phyloP scores from a whole-genome alignment of 2,888 invertebrate genomes.

The Mactromeris polynyma region DNA sequence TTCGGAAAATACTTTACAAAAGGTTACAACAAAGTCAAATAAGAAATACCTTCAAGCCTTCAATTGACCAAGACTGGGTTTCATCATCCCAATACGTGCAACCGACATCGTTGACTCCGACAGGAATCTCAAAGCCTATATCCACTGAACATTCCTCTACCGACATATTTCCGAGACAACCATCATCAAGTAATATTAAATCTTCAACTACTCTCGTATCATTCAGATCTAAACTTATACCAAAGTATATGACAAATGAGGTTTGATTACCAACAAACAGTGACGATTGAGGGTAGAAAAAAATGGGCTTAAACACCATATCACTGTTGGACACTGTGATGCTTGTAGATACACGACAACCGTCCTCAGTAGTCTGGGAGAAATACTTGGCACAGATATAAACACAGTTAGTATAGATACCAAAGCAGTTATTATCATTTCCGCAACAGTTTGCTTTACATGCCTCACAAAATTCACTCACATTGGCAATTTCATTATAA shows the following conservation, averaged over 20 bases:
- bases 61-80: slow-evolving; percentile 13
- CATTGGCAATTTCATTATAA: neutral
- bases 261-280: neutral
- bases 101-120: neutral
- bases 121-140: slow-evolving; percentile 9
- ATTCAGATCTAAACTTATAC: slow-evolving; percentile 19
- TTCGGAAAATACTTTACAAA: too few species aligned
- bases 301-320: neutral
- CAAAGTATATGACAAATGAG: slow-evolving; percentile 8
- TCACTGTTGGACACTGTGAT: too few species aligned
- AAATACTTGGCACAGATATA: neutral
- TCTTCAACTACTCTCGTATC: neutral
- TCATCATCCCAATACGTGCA: slow-evolving; percentile 22
- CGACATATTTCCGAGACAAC: slow-evolving; percentile 5
- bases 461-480: neutral
- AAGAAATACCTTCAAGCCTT: slow-evolving; percentile 34
- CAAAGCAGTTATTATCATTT: neutral
- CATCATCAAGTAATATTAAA: neutral
- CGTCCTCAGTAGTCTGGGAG: neutral
- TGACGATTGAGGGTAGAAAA: neutral
- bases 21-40: too few species aligned
- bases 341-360: too few species aligned
- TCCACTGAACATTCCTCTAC: neutral
- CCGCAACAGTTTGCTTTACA: neutral
- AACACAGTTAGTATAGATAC: slow-evolving; percentile 8